Conservation (phyloP, 2,888 invertebrate species). For the Diadromus collaris region DNA sequence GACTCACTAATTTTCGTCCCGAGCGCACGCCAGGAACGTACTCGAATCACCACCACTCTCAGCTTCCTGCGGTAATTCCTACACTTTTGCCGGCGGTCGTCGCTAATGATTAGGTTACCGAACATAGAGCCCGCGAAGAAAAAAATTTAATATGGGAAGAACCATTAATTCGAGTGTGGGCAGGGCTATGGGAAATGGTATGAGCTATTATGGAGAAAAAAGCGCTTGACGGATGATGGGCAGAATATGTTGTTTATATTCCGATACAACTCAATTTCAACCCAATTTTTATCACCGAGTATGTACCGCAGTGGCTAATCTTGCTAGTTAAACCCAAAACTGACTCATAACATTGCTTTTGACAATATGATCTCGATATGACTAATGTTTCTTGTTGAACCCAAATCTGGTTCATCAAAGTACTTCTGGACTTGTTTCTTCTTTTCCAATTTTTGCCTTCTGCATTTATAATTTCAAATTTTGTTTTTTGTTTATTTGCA, state of each 20-base stretch:
- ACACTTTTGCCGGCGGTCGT: background rate
- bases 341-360: background rate
- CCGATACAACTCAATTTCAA: background rate
- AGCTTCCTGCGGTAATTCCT: background rate
- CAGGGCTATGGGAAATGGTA: background rate
- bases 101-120: slow-evolving; percentile 26
- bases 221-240: background rate
- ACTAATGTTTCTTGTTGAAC: too few species aligned
- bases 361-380: too few species aligned
- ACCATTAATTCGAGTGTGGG: background rate
- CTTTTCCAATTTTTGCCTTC: too few species aligned
- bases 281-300: background rate
- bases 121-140: background rate
- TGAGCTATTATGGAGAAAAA: background rate
- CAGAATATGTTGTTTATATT: background rate
- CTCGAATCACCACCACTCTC: slow-evolving; percentile 33
- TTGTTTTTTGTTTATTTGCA: background rate
- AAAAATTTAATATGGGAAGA: background rate
- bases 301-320: too few species aligned
- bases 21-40: slow-evolving; percentile 23
- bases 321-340: too few species aligned
- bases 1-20: slow-evolving; percentile 52
- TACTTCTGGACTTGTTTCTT: too few species aligned
- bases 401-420: too few species aligned
- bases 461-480: too few species aligned